phyloP scores from a whole-genome alignment of 2,113 vertebrate species.

The Periophthalmus modestus region DNA sequence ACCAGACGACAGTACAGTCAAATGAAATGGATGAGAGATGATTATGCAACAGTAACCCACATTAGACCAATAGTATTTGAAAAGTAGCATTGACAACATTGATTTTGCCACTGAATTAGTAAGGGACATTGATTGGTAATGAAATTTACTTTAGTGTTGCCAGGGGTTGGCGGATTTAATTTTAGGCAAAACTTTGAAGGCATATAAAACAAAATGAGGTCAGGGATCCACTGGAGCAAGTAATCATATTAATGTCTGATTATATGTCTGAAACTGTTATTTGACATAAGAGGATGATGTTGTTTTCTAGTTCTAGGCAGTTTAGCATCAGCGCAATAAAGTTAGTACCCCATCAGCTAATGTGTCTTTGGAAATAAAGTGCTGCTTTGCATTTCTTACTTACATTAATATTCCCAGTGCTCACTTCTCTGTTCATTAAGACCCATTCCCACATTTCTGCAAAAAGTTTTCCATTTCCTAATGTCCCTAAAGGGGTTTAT shows the following conservation, averaged over 20 bases:
- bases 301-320: not conserved
- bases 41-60: not conserved
- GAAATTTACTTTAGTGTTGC: not conserved
- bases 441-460: slow-evolving; percentile 3
- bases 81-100: not conserved
- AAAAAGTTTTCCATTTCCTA: slow-evolving; percentile 26
- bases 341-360: not conserved
- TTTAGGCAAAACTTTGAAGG: not conserved
- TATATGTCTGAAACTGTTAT: not conserved
- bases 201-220: not conserved
- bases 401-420: slow-evolving; percentile 6
- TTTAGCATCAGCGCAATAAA: not conserved
- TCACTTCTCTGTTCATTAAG: slow-evolving; percentile 11
- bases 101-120: not conserved
- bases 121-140: not conserved
- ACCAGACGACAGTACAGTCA: not conserved
- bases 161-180: not conserved
- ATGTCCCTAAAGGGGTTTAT: slow-evolving; percentile 33
- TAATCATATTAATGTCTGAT: not conserved
- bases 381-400: slow-evolving; percentile 11
- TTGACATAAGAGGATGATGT: not conserved
- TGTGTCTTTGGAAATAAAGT: not conserved
- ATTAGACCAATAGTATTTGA: not conserved
- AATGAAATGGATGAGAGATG: not conserved
- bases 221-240: not conserved